Base-by-base conservation (phyloP, 2,113 vertebrate genomes). In the Phycodurus eques region DNA sequence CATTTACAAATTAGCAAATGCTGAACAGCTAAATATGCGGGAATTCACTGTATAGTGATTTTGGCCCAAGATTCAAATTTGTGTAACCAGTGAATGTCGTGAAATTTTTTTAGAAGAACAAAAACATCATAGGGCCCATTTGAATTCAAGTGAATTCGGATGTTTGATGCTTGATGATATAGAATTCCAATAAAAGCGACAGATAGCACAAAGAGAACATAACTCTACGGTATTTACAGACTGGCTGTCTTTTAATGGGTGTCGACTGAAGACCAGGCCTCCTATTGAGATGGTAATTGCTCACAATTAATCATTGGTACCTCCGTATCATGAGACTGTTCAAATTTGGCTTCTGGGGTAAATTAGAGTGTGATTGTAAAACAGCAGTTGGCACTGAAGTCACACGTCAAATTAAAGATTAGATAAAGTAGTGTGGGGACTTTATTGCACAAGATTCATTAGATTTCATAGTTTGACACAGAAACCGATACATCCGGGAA, bases 291-390 rank as follows among this genome's bases (percentile, higher is more conserved):
- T 83, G 75, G 76, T 89, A 89, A 90, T 90, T 86, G 89, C 85
- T 88, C 82, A 88, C 76, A 87, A 86, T 89, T 90, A 90, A 90
- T 90, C 89, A 90, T 87, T 81, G 80, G 68, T 86, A 80, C 78
- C 80, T 83, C 67, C 15, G 83, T 71, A 80, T 78, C 87, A 79
- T 81, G 87, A 89, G 87, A 88, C 82, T 77, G 76, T 79, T 81
- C 77, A 72, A 65, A 86, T 85, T 77, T 82, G 54, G 89, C 89
- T 90, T 88, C 82, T 77, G 87, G 89, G 85, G 79, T 46, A 84
- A 87, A 79, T 85, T 77, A 80, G 80, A 88, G 69, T 87, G 85
- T 89, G 89, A 89, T 89, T 90, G 86, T 89, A 86, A 74, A 77
- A 83, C 75, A 70, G 80, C 86, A 31, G 84, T 86, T 71, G 78